Base-by-base conservation (phyloP, 2,113 vertebrate genomes). In the Ploceus nigricollis region DNA sequence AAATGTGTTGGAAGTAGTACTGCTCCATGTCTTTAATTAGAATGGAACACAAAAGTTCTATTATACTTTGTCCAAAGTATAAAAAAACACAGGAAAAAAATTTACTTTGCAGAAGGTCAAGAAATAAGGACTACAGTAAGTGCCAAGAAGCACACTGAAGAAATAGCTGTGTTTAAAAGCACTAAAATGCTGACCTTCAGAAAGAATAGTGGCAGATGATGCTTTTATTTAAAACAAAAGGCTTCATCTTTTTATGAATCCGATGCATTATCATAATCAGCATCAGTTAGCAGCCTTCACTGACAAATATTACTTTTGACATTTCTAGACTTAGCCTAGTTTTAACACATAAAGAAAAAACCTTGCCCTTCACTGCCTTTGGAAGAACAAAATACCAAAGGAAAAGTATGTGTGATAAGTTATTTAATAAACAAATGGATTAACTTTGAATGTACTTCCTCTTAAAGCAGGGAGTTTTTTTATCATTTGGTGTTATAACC, bases 231-330 rank as follows among this genome's bases (percentile, higher is more conserved):
- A 92, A 97, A 97, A 95, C n/a, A 64, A 94, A 96, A 91, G 33
- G 23, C 63, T 96, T 87, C 57, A 89, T 97, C 94, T 93, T 97
- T 68, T 94, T 97, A 60, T 94, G 71, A 91, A 90, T 94, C 69
- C 45, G 37, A 63, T 82, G 33, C 66, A 94, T 96, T 97, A 95
- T 64, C 54, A 90, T 95, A 91, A 96, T 94, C 89, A 94, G 50
- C 69, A 78, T 78, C 78, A 81, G 65, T 95, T 96, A 94, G 56
- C 14, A 47, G 33, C 88, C 53, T 95, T 78, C 70, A 89, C 77
- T 96, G 96, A 66, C 40, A 85, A 95, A 91, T 78, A 80, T 65
- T 97, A 75, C 72, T 97, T 96, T 92, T 97, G 87, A 96, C 82
- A 73, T 96, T 97, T 97, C 90, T 82, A 97, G 42, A 56, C 75